These are phyloP conservation scores for Melanotaenia boesemani DNA, from an alignment of 2,797 vertebrate species.

Conservation along the genomic window DNA sequence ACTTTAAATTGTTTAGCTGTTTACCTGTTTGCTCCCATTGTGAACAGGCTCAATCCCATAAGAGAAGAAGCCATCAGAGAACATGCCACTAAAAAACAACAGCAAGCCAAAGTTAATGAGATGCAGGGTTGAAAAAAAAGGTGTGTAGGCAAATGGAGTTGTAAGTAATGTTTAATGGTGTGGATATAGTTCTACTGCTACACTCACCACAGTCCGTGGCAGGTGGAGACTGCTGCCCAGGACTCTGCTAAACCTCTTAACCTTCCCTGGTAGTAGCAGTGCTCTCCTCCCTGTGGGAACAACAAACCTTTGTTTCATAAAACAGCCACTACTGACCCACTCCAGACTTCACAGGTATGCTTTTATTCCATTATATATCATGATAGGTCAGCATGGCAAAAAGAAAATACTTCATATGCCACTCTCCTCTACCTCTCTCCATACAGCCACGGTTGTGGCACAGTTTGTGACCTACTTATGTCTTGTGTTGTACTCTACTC, in stretches of 20 bases:
- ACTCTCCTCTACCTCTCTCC: conserved; percentile 6
- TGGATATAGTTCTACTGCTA: neutral
- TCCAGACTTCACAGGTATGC: conserved; percentile 10
- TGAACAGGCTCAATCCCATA: conserved; percentile 75
- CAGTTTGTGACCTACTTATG: conserved; percentile 73
- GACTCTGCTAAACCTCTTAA: conserved; percentile 87
- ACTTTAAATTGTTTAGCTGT: neutral
- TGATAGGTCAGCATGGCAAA: conserved; percentile 18
- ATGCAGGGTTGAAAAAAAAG: neutral
- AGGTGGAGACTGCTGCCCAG: conserved; percentile 93
- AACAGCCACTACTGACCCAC: conserved; percentile 27
- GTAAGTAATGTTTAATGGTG: neutral
- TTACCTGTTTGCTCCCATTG: conserved; percentile 78
- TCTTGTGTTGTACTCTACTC: conserved; percentile 25
- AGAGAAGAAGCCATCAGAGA: conserved; percentile 77
- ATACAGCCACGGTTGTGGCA: conserved; percentile 18
- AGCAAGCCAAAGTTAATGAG: conserved; percentile 5
- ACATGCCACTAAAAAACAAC: conserved; percentile 70
- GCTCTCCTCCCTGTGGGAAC: conserved; percentile 89
- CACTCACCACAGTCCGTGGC: conserved; percentile 93
- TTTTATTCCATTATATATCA: conserved; percentile 23
- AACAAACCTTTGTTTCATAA: conserved; percentile 29
- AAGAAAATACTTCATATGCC: neutral
- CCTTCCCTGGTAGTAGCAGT: conserved; percentile 97
- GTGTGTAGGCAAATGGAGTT: neutral